Evolutionary conservation across 1,140 invertebrate species (phyloP), one percentile per base, ranked within the genome.

Genomic region (Trachymyrmex septentrionalis): DNA sequence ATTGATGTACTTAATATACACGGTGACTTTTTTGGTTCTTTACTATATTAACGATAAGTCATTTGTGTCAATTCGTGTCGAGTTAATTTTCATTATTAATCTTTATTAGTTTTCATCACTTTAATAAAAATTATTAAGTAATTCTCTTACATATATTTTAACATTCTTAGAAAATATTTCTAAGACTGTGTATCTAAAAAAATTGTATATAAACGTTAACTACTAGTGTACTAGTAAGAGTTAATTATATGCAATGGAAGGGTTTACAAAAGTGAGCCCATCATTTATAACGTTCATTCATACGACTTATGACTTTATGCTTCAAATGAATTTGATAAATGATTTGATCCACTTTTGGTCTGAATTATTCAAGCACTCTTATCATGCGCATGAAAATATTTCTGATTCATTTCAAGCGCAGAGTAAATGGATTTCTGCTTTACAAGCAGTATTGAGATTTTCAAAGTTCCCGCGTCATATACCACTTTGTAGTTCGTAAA

Each of bases 401-500:
- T 55, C 44, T 7, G 21, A 14, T 12, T 82, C 59, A 73, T 48
- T 73, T 6, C 53, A 3, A 67, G 48, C 14, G 34, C 24, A 2
- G 55, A 57, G 19, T 27, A 71, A 71, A 57, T 71, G 14, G 48
- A 44, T 81, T 72, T 82, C 50, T 72, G 34, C 24, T 73, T 73
- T 72, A 72, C 59, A 48, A 16, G 66, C 16, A 16, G n/a, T 21
- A 34, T 34, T 16, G 55, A 61, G 55, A 24, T 84, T 73, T 82
- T 84, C 55, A 44, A 14, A 84, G 38, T 61, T 75, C 38, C 14
- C 69, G 67, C 55, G 24, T 67, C 53, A 61, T 61, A 61, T 48
- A 55, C 63, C 80, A 61, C 80, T 84, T 84, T 50, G 80, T 61
- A 61, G 69, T 84, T 84, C 1, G 55, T 38, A 59, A 84, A 63